These are phyloP conservation scores for Cochlearius cochlearius DNA, from an alignment of 2,113 vertebrate species.

Conservation along the genomic window DNA sequence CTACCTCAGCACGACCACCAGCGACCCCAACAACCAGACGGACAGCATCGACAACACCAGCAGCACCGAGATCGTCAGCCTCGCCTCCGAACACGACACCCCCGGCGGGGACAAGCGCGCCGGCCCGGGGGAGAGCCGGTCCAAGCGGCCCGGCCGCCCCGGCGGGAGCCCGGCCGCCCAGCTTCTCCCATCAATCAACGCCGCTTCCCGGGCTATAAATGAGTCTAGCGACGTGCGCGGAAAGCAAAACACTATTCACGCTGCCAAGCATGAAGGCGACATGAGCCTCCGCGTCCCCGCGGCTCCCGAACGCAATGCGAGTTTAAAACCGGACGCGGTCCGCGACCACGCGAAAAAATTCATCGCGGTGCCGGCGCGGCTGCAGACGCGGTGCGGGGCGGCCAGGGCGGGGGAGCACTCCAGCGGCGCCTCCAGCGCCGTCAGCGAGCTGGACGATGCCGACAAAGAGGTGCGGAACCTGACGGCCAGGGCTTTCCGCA, in stretches of 20 bases:
- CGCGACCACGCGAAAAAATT: conserved; percentile 73
- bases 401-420: conserved; percentile 75
- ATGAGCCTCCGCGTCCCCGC: conserved; percentile 80
- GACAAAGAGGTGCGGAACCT: conserved; percentile 95
- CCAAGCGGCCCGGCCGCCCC: conserved; percentile 60
- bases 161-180: conserved; percentile 78
- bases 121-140: conserved; percentile 75
- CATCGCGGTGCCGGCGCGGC: conserved; percentile 79
- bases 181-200: conserved; percentile 95
- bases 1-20: conserved; percentile 76
- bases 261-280: conserved; percentile 84
- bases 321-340: conserved; percentile 62
- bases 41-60: conserved; percentile 68
- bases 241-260: conserved; percentile 77
- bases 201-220: conserved; percentile 91
- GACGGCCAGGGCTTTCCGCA: conserved; percentile 90
- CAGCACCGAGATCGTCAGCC: conserved; percentile 78
- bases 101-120: conserved; percentile 67
- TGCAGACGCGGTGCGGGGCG: conserved; percentile 82
- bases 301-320: conserved; percentile 68
- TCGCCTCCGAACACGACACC: conserved; percentile 77
- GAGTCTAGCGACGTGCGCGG: conserved; percentile 81
- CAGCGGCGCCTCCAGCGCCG: conserved; percentile 90
- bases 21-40: conserved; percentile 67
- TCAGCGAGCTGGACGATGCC: conserved; percentile 93